Evolutionary conservation across 2,797 vertebrate genomes (phyloP).

Genomic region (Craterocephalus amniculus): DNA sequence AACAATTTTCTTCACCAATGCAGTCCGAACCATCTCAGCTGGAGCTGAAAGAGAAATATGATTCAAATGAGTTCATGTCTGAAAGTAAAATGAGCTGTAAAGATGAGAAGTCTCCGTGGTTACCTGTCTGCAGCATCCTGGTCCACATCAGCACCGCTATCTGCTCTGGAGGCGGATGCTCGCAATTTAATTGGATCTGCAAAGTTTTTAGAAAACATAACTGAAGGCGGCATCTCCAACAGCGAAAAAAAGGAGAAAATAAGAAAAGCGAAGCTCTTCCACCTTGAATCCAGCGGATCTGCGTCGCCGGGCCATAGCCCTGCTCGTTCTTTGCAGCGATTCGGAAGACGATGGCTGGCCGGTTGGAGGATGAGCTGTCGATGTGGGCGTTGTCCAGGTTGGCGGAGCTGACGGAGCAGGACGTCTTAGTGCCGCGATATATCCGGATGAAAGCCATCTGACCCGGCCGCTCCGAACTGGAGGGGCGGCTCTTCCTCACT

Average conservation of each 20-base stretch:
- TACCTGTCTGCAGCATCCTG: constrained; percentile 75
- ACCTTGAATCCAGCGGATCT: constrained; percentile 99
- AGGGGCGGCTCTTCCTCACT: constrained; percentile 86
- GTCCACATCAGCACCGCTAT: constrained; percentile 49
- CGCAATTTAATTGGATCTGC: constrained; percentile 75
- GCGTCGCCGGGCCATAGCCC: constrained; percentile 96
- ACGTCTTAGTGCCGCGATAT: constrained; percentile 95
- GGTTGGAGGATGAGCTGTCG: constrained; percentile 87
- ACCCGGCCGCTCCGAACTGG: constrained; percentile 81
- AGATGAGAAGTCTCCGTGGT: not conserved
- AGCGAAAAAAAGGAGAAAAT: not conserved
- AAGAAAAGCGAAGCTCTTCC: not conserved
- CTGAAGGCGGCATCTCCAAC: not conserved
- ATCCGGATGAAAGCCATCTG: constrained; percentile 95
- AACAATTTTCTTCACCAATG: constrained; percentile 9
- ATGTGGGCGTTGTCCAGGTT: constrained; percentile 94
- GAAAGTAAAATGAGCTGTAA: not conserved
- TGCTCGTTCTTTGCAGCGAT: constrained; percentile 98
- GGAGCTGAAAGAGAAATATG: constrained; percentile 59
- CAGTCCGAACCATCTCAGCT: constrained; percentile 55
- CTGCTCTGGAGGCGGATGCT: constrained; percentile 53
- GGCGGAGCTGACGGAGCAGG: constrained; percentile 87
- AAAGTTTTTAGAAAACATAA: constrained; percentile 6
- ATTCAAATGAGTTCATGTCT: not conserved
- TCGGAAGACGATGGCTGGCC: constrained; percentile 95